Evolutionary conservation across 2,888 invertebrate species (phyloP), one percentile per base, ranked within the genome.

Genomic region (Clanis bilineata): DNA sequence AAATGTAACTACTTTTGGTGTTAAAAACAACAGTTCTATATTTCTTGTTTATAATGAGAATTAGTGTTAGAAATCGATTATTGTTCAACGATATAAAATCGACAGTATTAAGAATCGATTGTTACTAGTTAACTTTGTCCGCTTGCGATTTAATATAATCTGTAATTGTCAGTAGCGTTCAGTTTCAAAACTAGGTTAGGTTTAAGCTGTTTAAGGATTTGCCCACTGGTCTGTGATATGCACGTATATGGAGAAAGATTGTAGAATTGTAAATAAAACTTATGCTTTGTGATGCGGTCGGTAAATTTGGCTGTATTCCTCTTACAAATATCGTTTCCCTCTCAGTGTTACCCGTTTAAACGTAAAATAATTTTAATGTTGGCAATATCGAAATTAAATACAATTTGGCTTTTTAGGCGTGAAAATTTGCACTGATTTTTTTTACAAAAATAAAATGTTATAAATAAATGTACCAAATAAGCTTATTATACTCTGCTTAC

Each of bases 341-440:
- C 38, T 6, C 55, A 38, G 32, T 57, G 45, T 57, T 57, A 45
- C 57, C 32, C n/a, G 7, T 36, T 38, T 18, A 56, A 56, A 39
- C 23, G 12, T 15, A 32, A 10, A n/a, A n/a, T 9, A 57, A 28
- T 22, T n/a, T 38, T 55, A 28, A 25, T 57, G 28, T 32, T 57
- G 21, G 57, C 32, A 58, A 51, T 18, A 15, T 39, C 38, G 22
- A 28, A 47, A 47, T 23, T 12, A 39, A 56, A 56, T 56, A 69
- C 82, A 83, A 83, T 85, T 85, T 85, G 85, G 84, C 83, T 84
- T 78, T 66, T 79, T 82, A 82, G 80, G 80, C 61, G 62, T 73
- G 69, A 59, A 64, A 65, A 62, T 64, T 69, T 63, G 70, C 71
- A 82, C 75, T 76, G 70, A 41, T 76, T 69, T 69, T 70, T 62